Evolutionary conservation across 2,113 vertebrate genomes (phyloP).

Genomic region (Drymodes brunneopygia): DNA sequence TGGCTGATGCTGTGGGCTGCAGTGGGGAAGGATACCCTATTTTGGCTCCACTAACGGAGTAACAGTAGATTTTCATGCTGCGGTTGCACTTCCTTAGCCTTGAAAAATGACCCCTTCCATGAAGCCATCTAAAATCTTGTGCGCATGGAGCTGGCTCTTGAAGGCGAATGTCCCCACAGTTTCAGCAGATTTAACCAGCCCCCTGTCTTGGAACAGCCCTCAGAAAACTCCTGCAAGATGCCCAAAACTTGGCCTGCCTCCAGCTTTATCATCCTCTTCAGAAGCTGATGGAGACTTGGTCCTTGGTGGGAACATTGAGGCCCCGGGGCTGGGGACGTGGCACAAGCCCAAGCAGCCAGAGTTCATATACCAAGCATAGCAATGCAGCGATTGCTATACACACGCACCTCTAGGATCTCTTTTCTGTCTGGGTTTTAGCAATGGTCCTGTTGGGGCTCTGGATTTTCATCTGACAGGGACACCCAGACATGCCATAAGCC

Average conservation of each 20-base stretch:
- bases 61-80: background rate
- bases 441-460: background rate
- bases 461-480: background rate
- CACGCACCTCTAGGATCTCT: background rate
- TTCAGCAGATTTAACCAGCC: background rate
- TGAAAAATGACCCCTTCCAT: background rate
- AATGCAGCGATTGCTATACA: fast-evolving
- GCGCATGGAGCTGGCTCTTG: background rate
- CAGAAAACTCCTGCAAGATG: background rate
- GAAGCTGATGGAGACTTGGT: background rate
- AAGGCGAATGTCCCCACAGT: fast-evolving
- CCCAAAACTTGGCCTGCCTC: background rate
- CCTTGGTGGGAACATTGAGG: fast-evolving
- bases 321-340: fast-evolving
- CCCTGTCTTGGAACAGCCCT: background rate
- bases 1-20: background rate
- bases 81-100: background rate
- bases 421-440: background rate
- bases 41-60: background rate
- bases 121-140: background rate
- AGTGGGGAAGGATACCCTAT: background rate
- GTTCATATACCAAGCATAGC: background rate
- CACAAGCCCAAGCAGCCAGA: background rate
- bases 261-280: background rate
- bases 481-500: background rate